These are phyloP conservation scores for Muricea muricata DNA, from an alignment of 92 coral and sea anemone genomes.

Conservation along the genomic window DNA sequence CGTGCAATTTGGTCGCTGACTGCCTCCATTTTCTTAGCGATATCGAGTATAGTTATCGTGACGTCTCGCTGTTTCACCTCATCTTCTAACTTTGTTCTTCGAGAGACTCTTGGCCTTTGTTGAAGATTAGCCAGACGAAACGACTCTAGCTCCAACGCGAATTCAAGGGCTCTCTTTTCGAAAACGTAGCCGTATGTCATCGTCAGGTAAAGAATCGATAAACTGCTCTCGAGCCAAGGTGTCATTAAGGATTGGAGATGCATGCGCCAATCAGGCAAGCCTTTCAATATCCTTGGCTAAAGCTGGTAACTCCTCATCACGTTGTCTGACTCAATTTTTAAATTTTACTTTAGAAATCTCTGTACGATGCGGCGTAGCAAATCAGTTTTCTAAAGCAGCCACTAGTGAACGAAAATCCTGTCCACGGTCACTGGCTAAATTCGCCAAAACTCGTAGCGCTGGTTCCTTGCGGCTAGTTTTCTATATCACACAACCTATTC, in stretches of 20 bases:
- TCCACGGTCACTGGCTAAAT: neutral
- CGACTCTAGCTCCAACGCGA: conserved; percentile 60
- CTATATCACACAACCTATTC: conserved; percentile 28
- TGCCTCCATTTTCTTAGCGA: neutral
- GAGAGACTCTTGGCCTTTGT: neutral
- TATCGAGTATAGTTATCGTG: conserved; percentile 1
- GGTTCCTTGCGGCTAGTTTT: conserved; percentile 14
- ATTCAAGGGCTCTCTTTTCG: conserved; percentile 49
- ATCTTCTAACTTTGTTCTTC: neutral
- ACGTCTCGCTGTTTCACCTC: neutral
- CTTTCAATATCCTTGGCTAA: conserved; percentile 56
- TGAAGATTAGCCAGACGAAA: conserved; percentile 53
- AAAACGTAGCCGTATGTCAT: conserved; percentile 35
- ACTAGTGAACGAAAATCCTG: conserved; percentile 2
- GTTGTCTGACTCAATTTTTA: conserved; percentile 25
- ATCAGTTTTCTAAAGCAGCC: conserved; percentile 47
- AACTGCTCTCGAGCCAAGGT: conserved; percentile 54
- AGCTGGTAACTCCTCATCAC: conserved; percentile 53
- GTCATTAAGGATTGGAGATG: conserved; percentile 49
- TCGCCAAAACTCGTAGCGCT: neutral
- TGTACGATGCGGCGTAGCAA: conserved; percentile 47
- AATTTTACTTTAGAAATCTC: conserved; percentile 43
- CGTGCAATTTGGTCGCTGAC: neutral
- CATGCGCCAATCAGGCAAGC: conserved; percentile 48
- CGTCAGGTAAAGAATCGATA: conserved; percentile 56